These are phyloP conservation scores for Drosophila tripunctata DNA, from an alignment of 2,888 invertebrate species.

Conservation along the genomic window DNA sequence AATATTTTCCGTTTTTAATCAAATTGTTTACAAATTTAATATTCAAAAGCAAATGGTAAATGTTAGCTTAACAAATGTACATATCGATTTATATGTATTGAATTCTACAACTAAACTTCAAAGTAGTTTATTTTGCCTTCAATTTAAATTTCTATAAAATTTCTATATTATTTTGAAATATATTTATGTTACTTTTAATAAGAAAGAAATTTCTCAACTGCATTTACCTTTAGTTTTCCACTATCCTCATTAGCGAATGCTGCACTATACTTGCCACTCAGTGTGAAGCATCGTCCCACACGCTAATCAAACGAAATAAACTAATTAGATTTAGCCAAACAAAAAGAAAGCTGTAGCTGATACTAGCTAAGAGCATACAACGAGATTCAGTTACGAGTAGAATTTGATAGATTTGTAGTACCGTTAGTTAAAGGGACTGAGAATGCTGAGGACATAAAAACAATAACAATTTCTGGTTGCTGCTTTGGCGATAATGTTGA, in stretches of 20 bases:
- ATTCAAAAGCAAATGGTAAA: too few relatives aligned
- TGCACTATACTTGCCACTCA: not conserved
- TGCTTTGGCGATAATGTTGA: conserved; percentile 53
- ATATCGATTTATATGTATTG: too few relatives aligned
- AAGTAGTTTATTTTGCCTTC: too few relatives aligned
- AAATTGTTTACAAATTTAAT: too few relatives aligned
- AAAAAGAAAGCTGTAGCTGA: not conserved
- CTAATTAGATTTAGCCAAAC: conserved; percentile 12
- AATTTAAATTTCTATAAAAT: too few relatives aligned
- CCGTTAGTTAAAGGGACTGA: not conserved
- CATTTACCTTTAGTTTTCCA: too few relatives aligned
- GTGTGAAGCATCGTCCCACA: too few relatives aligned
- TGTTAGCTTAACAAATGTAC: too few relatives aligned
- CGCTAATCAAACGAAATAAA: conserved; percentile 1
- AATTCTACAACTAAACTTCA: too few relatives aligned
- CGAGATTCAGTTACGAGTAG: not conserved
- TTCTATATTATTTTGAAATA: too few relatives aligned
- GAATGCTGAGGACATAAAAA: conserved; percentile 26
- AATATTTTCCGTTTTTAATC: not conserved
- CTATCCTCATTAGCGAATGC: not conserved
- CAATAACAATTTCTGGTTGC: conserved; percentile 54
- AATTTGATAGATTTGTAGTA: conserved; percentile 5
- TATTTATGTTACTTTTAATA: too few relatives aligned
- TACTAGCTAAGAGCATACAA: not conserved
- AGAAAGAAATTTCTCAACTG: too few relatives aligned